Base-by-base conservation (phyloP, 2,888 invertebrate species). In the Drosophila kuntzei region DNA sequence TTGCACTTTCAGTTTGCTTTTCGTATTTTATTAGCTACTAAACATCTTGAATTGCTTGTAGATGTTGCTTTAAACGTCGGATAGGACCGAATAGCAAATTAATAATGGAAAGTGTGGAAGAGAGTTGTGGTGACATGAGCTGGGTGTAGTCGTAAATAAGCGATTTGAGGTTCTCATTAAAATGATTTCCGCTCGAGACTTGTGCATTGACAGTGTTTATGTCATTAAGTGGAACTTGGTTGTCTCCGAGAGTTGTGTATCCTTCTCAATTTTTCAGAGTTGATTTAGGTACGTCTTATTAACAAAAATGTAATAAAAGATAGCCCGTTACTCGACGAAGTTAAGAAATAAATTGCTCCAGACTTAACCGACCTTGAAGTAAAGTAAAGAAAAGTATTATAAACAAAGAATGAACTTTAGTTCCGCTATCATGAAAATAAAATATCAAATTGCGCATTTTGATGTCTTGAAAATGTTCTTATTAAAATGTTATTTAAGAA, bases 11-110 rank as follows among this genome's bases (percentile, higher is more conserved):
- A 59, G 58, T 59, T 34, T 29, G 49, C 57, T 54, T 60, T 47
- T 72, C 59, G 46, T 44, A 75, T 87, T 87, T 81, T 74, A 89
- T 81, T 77, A 71, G 71, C 76, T 70, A 72, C 78, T 90, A 87
- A 90, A 89, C 79, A 77, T 68, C 73, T 71, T 36, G 58, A 80
- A 76, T 71, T 59, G 69, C 69, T 68, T 50, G 20, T 27, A 25
- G 47, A 44, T 44, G 66, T 73, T 71, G 64, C 74, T 66, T 66
- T 60, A 63, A 41, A 39, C 39, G n/a, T 41, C n/a, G 51, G 65
- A 66, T 16, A 29, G 41, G 27, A 50, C 20, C 39, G 22, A 32
- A 22, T 36, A 44, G 66, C 69, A 84, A 87, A 83, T 80, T 78
- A 76, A 86, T 88, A 71, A 63, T 68, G 41, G 25, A 55, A n/a